Evolutionary conservation across 2,113 vertebrate genomes (phyloP), one percentile per base, ranked within the genome.

Genomic region (Sakesphorus luctuosus): DNA sequence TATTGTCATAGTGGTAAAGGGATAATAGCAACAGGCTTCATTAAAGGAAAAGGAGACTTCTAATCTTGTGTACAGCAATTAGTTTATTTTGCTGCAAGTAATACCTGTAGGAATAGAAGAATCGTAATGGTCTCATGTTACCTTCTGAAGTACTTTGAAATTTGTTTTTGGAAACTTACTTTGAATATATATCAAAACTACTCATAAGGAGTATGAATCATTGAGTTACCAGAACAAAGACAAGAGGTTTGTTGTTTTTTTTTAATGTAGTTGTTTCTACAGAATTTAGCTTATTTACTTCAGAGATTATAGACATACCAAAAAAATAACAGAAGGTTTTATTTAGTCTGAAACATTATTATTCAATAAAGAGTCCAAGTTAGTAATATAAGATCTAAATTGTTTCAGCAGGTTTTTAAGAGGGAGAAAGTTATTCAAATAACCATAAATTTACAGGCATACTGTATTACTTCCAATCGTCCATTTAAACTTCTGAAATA

Each of bases 91-190:
- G 73, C 35, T 84, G 77, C 43, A 87, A 35, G 44, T 67, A 74
- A 87, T 43, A 92, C 47, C 52, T 89, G 29, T 18, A 92, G 73
- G 55, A 93, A 78, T 14, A 94, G 65, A 93, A 94, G 55, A 92
- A 78, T 81, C 21, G 21, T 56, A 31, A 52, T 52, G 35, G 65
- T 92, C 61, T 61, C 21, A 6, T 55, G 35, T 55, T 93, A 26
- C 29, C 13, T 84, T 84, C 84, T 56, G 61, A 87, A 93, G 89
- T 56, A 74, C 35, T 62, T 81, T 23, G 61, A 90, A 85, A 72
- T 21, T 36, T 47, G 50, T 81, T 55, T 44, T 80, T 67, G 69
- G 59, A 89, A 92, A 71, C 68, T 92, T 83, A 38, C 55, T 90
- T 93, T 62, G 74, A 94, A 74, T 59, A n/a, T 10, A 12, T 71